Evolutionary conservation across 2,888 invertebrate species (phyloP).

Genomic region (Noctua fimbriata): DNA sequence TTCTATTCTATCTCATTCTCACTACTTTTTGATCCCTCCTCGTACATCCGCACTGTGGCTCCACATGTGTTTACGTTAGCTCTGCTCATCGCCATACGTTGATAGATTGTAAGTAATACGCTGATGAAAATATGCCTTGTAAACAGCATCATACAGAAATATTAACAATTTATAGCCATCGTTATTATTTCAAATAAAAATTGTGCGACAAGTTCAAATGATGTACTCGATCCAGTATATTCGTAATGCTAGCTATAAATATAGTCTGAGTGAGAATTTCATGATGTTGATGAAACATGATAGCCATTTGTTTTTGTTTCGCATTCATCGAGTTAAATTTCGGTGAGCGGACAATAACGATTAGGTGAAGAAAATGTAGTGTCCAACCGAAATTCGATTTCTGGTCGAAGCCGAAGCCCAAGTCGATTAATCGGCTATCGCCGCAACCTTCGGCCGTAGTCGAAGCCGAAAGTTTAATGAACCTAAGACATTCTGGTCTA

Average conservation of each 20-base stretch:
- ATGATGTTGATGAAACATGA: not conserved
- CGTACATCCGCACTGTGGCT: no score
- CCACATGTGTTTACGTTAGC: constrained; percentile 24
- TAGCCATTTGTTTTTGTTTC: not conserved
- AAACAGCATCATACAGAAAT: constrained; percentile 10
- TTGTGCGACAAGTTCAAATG: constrained; percentile 5
- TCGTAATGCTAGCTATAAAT: not conserved
- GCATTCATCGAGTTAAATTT: constrained; percentile 6
- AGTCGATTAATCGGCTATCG: not conserved
- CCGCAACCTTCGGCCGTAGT: not conserved
- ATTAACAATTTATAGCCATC: constrained; percentile 31
- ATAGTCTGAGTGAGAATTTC: not conserved
- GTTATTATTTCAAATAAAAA: constrained; percentile 26
- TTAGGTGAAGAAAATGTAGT: not conserved
- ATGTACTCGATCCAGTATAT: not conserved
- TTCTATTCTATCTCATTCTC: no score
- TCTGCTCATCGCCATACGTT: constrained; percentile 16
- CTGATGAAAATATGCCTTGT: constrained; percentile 37
- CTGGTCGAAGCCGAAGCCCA: not conserved
- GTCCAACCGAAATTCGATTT: not conserved
- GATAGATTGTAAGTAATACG: constrained; percentile 30
- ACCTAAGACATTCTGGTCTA: not conserved
- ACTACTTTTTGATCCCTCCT: no score
- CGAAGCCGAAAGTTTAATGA: not conserved
- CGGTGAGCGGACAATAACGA: not conserved